Base-by-base conservation (phyloP, 1,140 invertebrate species). In the Eriosoma lanigerum region DNA sequence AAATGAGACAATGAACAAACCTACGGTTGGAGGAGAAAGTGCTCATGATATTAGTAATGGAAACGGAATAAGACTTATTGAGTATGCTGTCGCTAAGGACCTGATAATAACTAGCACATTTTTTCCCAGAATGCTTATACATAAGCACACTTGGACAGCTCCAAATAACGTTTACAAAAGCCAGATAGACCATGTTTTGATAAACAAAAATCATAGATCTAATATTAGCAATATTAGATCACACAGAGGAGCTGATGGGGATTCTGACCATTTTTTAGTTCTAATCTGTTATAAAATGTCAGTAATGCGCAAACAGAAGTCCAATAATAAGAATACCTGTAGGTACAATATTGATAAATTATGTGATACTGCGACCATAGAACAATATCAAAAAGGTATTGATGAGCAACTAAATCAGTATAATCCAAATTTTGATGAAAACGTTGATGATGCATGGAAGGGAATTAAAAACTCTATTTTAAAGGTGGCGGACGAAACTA, bases 111-210 rank as follows among this genome's bases (percentile, higher is more conserved):
- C 38, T 12, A 84, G 82, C 54, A 83, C 82, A 3, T 56, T 26
- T 21, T 83, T 84, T 29, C 82, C 82, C 56, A 72, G 81, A 26
- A 83, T 68, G 70, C 44, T 82, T 48, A 83, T 84, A 48, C 82
- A 84, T 81, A 83, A 83, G 62, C 78, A 58, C 1, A 84, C 81
- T 10, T 83, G 82, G 83, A 17, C 10, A 15, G 73, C 83, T 17
- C 82, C 82, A 54, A 81, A 83, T 82, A 72, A 78, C 3, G 21
- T 50, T 9, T 70, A 50, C 0, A 73, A 66, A 38, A 82, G 82
- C 60, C 82, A 83, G 80, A 82, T 83, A 68, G 81, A 83, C 52
- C 82, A 83, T 81, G 80, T 82, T 10, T 17, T 81, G 21, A 83
- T 82, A 44, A 29, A 82, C 32, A 46, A 38, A 21, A 81, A 44